A percentile compares a stretch with the other conserved stretches of the same genome.
Evolutionary conservation across 1,140 invertebrate genomes (phyloP).

Genomic region (Lysiphlebus fabarum): DNA sequence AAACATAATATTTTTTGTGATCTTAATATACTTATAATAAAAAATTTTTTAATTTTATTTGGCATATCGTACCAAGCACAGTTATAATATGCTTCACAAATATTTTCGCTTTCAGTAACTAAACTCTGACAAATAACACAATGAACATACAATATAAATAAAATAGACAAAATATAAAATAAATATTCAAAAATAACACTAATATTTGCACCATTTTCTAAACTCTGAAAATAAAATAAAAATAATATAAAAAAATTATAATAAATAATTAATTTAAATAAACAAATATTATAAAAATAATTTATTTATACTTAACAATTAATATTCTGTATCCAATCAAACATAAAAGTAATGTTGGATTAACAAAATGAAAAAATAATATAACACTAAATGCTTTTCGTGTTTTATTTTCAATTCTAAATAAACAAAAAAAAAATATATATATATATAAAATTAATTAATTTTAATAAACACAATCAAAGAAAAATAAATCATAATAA

Average conservation of each 20-base stretch:
- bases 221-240: too few species aligned
- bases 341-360: slow-evolving; percentile 37
- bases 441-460: background rate
- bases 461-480: background rate
- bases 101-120: slow-evolving; percentile 34
- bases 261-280: too few species aligned
- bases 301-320: too few species aligned
- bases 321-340: too few species aligned
- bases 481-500: too few species aligned
- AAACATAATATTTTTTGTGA: slow-evolving; percentile 29
- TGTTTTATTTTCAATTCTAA: slow-evolving; percentile 39
- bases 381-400: slow-evolving; percentile 37
- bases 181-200: too few species aligned
- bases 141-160: slow-evolving; percentile 36
- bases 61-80: slow-evolving; percentile 29
- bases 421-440: too few species aligned
- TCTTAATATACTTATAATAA: slow-evolving; percentile 30
- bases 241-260: too few species aligned
- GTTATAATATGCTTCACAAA: slow-evolving; percentile 29
- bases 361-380: slow-evolving; percentile 5
- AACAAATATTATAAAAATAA: too few species aligned
- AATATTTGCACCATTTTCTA: too few species aligned
- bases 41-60: slow-evolving; percentile 23
- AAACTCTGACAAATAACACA: slow-evolving; percentile 40
- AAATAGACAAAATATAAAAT: slow-evolving; percentile 37